Percentiles rank a stretch among this genome's conserved stretches.
phyloP scores from a whole-genome alignment of 2,797 vertebrate species.

The Coilia nasus region DNA sequence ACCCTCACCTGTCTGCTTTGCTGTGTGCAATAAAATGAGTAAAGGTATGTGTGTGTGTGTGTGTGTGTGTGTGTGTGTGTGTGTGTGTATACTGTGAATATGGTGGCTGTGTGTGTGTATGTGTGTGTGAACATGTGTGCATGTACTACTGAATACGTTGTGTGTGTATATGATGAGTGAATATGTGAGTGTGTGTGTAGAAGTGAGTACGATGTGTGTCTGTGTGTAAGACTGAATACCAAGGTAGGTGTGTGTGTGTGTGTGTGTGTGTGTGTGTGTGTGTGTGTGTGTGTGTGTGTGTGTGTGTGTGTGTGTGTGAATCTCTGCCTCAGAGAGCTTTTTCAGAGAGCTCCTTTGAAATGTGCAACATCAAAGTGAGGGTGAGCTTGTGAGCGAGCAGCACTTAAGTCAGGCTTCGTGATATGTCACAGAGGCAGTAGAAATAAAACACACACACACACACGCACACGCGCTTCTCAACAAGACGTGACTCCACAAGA shows the following conservation, averaged over 20 bases:
- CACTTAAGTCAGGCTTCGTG: not conserved
- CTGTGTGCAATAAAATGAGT: slow-evolving; percentile 22
- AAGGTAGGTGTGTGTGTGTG: not conserved
- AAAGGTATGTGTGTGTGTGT: not conserved
- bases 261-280: not conserved
- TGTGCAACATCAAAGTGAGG: not conserved
- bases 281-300: not conserved
- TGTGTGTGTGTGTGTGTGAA: not conserved
- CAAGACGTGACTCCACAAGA: not conserved
- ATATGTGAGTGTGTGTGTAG: too few relatives aligned
- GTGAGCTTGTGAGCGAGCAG: not conserved
- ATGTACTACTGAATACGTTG: too few relatives aligned
- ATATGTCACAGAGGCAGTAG: not conserved
- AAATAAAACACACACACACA: not conserved
- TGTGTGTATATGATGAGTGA: too few relatives aligned
- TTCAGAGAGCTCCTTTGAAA: not conserved
- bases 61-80: not conserved
- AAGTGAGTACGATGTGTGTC: not conserved
- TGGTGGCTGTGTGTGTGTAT: too few relatives aligned
- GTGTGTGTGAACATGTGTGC: too few relatives aligned
- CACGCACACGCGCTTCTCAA: too few relatives aligned
- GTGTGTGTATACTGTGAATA: not conserved
- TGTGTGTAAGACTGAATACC: not conserved
- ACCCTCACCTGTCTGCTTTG: not conserved
- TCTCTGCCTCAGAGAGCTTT: not conserved